These are phyloP conservation scores for Eupithecia exiguata DNA, from an alignment of 2,888 invertebrate genomes.

Conservation along the genomic window DNA sequence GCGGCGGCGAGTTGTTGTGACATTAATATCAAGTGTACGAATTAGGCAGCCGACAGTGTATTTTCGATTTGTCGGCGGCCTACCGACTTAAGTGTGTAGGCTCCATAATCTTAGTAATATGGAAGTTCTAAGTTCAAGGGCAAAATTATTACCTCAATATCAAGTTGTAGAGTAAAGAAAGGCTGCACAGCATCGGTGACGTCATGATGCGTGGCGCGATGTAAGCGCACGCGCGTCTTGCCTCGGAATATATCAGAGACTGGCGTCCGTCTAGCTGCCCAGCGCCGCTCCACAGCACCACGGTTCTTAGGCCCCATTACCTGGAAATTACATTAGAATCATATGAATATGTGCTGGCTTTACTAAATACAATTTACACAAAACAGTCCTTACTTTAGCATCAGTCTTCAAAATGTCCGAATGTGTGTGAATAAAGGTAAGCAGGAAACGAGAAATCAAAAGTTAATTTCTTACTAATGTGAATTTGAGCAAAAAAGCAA, in stretches of 20 bases:
- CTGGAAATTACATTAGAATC: slow-evolving; percentile 62
- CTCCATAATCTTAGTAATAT: background rate
- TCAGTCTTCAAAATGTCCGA: slow-evolving; percentile 37
- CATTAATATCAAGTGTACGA: background rate
- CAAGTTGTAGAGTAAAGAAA: slow-evolving; percentile 97
- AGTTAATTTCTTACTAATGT: slow-evolving; percentile 23
- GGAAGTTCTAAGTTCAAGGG: background rate
- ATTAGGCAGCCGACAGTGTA: background rate
- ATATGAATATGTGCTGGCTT: background rate
- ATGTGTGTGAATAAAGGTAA: slow-evolving; percentile 35
- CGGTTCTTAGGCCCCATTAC: slow-evolving; percentile 95
- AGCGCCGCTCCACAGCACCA: slow-evolving; percentile 93
- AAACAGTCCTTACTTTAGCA: slow-evolving; percentile 32
- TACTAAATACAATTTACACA: background rate
- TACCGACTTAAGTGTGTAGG: background rate
- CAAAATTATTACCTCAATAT: slow-evolving; percentile 91
- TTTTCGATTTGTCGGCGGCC: background rate
- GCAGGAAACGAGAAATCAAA: slow-evolving; percentile 36
- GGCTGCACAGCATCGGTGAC: slow-evolving; percentile 97
- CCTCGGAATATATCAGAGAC: slow-evolving; percentile 97
- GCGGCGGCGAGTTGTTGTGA: background rate
- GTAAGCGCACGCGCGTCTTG: slow-evolving; percentile 92
- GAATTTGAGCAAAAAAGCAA: slow-evolving; percentile 27
- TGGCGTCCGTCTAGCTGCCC: slow-evolving; percentile 88
- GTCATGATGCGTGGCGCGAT: slow-evolving; percentile 85